phyloP scores from a whole-genome alignment of 2,797 vertebrate species.

The Tadarida brasiliensis region DNA sequence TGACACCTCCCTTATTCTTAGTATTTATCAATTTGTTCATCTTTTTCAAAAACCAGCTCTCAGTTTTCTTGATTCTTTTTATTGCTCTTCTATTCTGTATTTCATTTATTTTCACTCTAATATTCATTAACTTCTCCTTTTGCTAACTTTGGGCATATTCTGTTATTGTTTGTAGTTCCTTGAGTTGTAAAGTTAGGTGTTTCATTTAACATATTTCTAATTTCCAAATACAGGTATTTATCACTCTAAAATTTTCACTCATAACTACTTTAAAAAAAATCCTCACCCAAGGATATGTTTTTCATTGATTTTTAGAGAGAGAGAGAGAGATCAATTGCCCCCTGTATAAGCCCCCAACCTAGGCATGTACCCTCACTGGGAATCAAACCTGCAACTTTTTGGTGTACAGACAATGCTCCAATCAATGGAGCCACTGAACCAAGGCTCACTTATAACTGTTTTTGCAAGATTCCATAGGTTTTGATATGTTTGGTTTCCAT shows the following conservation, averaged over 20 bases:
- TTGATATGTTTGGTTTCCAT: not conserved
- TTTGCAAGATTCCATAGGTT: not conserved
- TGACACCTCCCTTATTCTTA: not conserved
- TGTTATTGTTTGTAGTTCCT: not conserved
- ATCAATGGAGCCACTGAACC: too few species aligned
- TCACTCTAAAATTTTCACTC: not conserved
- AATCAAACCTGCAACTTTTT: too few species aligned
- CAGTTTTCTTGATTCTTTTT: not conserved
- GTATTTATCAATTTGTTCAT: not conserved
- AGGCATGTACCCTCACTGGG: too few species aligned
- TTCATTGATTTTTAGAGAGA: too few species aligned
- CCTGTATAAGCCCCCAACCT: too few species aligned
- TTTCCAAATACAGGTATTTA: not conserved
- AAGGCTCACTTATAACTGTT: not conserved
- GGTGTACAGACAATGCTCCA: too few species aligned
- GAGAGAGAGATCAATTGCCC: too few species aligned
- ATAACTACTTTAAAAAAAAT: not conserved
- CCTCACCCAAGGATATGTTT: too few species aligned
- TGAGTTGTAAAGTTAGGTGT: not conserved
- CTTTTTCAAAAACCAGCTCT: not conserved
- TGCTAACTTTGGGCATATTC: not conserved
- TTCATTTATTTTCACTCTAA: not conserved
- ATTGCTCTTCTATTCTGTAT: not conserved
- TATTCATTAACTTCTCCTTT: not conserved
- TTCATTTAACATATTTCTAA: not conserved